Evolutionary conservation across 1,140 invertebrate species (phyloP).

Genomic region (Magallana angulata): DNA sequence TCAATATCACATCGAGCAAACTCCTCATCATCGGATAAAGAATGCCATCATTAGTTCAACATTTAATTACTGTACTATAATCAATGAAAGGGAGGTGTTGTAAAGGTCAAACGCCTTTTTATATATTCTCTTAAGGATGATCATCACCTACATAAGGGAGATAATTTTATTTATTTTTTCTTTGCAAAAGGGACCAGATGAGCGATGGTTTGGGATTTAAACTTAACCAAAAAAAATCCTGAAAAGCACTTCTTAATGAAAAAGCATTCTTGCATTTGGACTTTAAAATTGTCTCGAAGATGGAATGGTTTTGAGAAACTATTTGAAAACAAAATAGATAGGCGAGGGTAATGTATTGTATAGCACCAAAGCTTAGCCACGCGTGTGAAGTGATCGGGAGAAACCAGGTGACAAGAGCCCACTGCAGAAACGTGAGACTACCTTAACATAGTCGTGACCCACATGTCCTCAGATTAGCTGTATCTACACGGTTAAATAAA

Average conservation of each 20-base stretch:
- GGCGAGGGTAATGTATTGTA: background rate
- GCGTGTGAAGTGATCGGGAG: background rate
- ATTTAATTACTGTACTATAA: constrained; percentile 13
- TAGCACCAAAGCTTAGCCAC: constrained; percentile 11
- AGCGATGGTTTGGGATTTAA: background rate
- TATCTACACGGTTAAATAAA: constrained; percentile 28
- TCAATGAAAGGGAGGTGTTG: constrained; percentile 24
- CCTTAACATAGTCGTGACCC: constrained; percentile 20
- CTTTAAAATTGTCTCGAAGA: background rate
- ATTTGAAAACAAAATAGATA: background rate
- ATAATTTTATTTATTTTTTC: background rate
- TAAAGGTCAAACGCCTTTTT: background rate
- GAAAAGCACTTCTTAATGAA: no score
- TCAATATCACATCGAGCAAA: constrained; percentile 13
- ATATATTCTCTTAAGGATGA: background rate
- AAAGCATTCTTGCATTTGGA: no score
- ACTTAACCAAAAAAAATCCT: background rate
- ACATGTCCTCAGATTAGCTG: constrained; percentile 18
- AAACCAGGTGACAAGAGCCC: constrained; percentile 5
- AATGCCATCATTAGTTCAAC: constrained; percentile 12
- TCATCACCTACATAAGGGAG: background rate
- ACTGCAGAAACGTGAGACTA: background rate
- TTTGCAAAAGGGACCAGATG: background rate
- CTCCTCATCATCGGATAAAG: background rate
- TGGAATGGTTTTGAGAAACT: background rate